Evolutionary conservation across 2,888 invertebrate species (phyloP).

Genomic region (Synergus gifuensis): DNA sequence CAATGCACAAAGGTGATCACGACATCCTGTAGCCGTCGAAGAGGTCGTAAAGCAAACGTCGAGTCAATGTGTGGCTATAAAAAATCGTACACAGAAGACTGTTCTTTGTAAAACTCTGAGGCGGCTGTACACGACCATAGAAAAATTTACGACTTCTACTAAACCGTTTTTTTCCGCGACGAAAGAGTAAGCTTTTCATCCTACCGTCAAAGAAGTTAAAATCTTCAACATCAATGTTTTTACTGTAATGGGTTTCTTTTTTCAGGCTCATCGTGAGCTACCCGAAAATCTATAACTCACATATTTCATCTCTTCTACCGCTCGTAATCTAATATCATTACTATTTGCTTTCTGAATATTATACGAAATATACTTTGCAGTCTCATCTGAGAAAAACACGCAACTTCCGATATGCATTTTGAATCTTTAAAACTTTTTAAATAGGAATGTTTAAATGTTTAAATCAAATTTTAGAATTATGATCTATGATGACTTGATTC

Average conservation of each 20-base stretch:
- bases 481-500: too few species aligned
- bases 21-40: constrained; percentile 35
- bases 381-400: not conserved
- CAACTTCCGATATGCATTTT: not conserved
- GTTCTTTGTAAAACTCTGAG: constrained; percentile 45
- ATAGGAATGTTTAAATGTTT: too few species aligned
- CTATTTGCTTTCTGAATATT: not conserved
- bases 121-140: constrained; percentile 49
- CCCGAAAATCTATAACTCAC: not conserved
- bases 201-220: constrained; percentile 54
- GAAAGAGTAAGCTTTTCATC: constrained; percentile 50
- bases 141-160: constrained; percentile 50
- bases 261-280: not conserved
- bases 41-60: constrained; percentile 51
- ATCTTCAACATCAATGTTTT: constrained; percentile 57
- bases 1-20: constrained; percentile 45
- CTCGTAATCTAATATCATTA: not conserved
- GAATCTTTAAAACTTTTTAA: not conserved
- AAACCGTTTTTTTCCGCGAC: constrained; percentile 44
- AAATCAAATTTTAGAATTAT: too few species aligned
- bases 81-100: constrained; percentile 49
- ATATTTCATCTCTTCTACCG: not conserved
- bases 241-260: constrained; percentile 50
- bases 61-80: constrained; percentile 48
- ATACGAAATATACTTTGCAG: not conserved